These are phyloP conservation scores for Pantherophis guttatus DNA, from an alignment of 2,113 vertebrate species.

Conservation along the genomic window DNA sequence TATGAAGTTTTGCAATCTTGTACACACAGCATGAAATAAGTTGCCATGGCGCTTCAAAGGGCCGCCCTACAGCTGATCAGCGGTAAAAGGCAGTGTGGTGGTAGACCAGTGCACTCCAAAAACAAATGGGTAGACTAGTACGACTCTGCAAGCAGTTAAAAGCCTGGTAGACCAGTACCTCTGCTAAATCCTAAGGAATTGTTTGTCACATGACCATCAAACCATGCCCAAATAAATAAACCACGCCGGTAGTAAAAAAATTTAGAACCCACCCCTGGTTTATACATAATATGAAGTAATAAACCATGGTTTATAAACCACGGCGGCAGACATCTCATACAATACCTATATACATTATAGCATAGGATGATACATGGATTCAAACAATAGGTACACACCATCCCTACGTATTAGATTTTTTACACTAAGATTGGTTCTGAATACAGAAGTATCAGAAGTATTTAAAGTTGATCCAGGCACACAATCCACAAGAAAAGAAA, in stretches of 20 bases:
- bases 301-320: not conserved
- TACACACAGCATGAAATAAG: not conserved
- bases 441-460: slow-evolving; percentile 13
- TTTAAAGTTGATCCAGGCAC: not conserved
- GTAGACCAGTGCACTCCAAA: no score
- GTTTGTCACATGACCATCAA: no score
- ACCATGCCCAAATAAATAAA: no score
- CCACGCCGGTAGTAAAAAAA: no score
- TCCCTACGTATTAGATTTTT: not conserved
- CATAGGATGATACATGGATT: not conserved
- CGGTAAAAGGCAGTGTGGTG: no score
- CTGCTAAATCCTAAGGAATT: no score
- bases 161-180: no score
- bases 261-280: not conserved
- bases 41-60: no score
- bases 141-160: no score
- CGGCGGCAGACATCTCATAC: not conserved
- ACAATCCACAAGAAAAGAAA: slow-evolving; percentile 9
- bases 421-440: not conserved
- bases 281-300: not conserved
- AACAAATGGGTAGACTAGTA: no score
- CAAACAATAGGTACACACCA: not conserved
- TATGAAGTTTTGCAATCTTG: not conserved
- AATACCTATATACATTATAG: not conserved
- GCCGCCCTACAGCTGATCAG: no score